Evolutionary conservation across 2,797 vertebrate genomes (phyloP).

Genomic region (Lagorchestes hirsutus): DNA sequence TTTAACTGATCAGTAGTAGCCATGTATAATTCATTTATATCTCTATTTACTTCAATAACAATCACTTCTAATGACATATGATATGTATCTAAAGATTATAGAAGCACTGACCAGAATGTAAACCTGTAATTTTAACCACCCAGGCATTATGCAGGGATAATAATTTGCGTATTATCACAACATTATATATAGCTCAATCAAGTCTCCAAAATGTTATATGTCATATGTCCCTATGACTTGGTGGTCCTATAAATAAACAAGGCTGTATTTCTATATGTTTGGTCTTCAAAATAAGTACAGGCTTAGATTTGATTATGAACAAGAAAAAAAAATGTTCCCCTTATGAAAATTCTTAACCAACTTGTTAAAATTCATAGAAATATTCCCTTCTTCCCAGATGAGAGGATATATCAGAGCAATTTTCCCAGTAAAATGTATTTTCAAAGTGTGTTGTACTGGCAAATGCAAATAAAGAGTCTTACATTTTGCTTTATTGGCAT

Average conservation of each 20-base stretch:
- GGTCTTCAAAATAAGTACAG: neutral
- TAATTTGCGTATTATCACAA: neutral
- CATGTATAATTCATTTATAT: neutral
- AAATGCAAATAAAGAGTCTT: neutral
- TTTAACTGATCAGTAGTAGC: neutral
- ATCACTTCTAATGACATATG: neutral
- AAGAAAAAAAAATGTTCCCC: neutral
- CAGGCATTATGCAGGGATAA: neutral
- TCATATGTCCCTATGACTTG: neutral
- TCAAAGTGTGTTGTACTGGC: neutral
- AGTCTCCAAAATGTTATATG: neutral
- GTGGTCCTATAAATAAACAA: neutral
- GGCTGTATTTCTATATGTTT: neutral
- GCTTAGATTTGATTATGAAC: neutral
- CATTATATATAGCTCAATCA: neutral
- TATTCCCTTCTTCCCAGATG: neutral
- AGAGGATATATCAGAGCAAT: neutral
- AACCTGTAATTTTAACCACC: neutral
- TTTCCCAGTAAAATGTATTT: neutral
- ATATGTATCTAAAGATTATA: neutral
- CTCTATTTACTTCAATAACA: neutral
- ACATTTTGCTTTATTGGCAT: neutral
- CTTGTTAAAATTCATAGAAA: conserved; percentile 3
- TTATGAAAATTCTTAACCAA: neutral
- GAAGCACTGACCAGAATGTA: neutral